Base-by-base conservation (phyloP, 2,888 invertebrate species). In the Lasioglossum lativentre region DNA sequence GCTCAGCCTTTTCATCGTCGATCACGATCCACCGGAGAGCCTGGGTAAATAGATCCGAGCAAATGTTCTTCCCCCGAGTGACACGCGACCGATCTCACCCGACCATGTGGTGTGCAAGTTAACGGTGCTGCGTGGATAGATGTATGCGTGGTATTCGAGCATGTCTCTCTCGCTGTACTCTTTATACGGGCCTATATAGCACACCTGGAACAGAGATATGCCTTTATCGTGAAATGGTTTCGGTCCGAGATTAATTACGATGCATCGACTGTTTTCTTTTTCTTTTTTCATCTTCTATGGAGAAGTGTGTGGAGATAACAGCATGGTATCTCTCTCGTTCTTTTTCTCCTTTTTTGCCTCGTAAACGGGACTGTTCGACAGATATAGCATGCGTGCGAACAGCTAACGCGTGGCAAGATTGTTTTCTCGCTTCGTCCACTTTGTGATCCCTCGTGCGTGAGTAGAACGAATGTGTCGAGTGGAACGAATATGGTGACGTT, bases 71-170 rank as follows among this genome's bases (percentile, higher is more conserved):
- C 16, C 30, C 10, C 73, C 23, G 71, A 34, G 80, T 72, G 80
- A 86, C 86, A 87, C 86, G 86, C 86, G 86, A 74, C 72, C 75
- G 30, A 66, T 75, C 45, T 56, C n/a, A n/a, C 52, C 27, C 70
- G 79, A 82, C 87, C 87, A 87, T 87, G 87, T 86, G 86, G 71
- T 76, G 86, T 81, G 80, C 73, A 63, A 80, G 34, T 78, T 87
- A 87, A 87, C 87, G 87, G 86, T 87, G 87, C 83, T 76, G 63
- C 83, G 45, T 73, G 59, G 72, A 75, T 82, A 79, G 42, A 56
- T 78, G 70, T 79, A 47, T 68, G 47, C 27, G 73, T 16, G 45
- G 68, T 77, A 70, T 59, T 75, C 6, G 52, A 70, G 23, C 68
- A 66, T 63, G 6, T 30, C 34, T 34, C 23, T 42, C 34, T 34